Conservation (phyloP, 2,113 vertebrate species). For the Stegastes partitus region DNA sequence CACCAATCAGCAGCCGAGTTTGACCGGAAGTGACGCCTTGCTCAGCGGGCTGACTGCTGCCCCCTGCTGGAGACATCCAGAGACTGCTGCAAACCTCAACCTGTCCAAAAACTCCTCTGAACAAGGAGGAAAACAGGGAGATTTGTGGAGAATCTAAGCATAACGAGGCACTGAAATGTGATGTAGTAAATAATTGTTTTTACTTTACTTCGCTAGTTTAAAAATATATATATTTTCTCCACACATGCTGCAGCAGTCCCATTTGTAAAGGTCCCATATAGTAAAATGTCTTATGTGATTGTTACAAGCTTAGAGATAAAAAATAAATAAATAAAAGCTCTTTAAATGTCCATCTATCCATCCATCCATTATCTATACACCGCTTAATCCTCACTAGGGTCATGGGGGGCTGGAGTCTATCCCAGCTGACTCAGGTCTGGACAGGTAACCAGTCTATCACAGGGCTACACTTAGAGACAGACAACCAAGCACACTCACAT, state of each 20-base stretch:
- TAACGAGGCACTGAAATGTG: constrained; percentile 14
- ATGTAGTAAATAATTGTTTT: constrained; percentile 20
- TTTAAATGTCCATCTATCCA: too few relatives aligned
- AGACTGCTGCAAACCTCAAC: neutral
- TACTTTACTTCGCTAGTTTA: constrained; percentile 19
- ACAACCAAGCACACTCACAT: too few relatives aligned
- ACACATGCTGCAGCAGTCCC: constrained; percentile 10
- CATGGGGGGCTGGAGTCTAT: too few relatives aligned
- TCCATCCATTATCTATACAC: too few relatives aligned
- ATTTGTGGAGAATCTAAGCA: neutral
- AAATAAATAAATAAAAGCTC: too few relatives aligned
- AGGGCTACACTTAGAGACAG: too few relatives aligned
- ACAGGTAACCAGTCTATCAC: too few relatives aligned
- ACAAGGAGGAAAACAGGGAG: neutral
- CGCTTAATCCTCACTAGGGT: too few relatives aligned
- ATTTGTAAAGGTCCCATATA: neutral
- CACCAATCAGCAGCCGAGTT: constrained; percentile 17
- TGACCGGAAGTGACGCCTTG: constrained; percentile 14
- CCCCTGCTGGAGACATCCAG: constrained; percentile 29
- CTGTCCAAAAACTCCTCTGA: too few relatives aligned
- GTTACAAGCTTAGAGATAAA: too few relatives aligned
- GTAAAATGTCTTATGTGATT: too few relatives aligned
- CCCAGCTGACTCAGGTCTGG: too few relatives aligned
- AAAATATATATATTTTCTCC: neutral
- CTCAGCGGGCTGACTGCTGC: neutral